Evolutionary conservation across 2,113 vertebrate species (phyloP).

Genomic region (Sardina pilchardus): DNA sequence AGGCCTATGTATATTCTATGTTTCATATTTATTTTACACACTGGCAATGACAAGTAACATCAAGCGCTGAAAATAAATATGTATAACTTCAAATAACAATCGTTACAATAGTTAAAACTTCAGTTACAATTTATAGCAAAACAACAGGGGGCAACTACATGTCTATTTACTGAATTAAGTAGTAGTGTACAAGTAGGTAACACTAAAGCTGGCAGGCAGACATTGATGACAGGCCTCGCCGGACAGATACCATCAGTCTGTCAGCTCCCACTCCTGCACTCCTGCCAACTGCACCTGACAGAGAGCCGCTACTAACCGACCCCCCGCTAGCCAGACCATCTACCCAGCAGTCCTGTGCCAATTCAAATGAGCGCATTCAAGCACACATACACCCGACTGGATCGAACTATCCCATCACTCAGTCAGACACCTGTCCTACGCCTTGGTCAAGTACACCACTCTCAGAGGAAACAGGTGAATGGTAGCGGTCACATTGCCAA

Average conservation of each 20-base stretch:
- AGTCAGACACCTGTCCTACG: background rate
- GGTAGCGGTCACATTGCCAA: background rate
- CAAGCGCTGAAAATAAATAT: too few species aligned
- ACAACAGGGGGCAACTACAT: background rate
- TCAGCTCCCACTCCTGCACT: constrained; percentile 27
- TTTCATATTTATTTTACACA: too few species aligned
- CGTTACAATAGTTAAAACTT: too few species aligned
- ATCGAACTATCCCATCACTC: background rate
- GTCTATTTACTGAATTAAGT: background rate
- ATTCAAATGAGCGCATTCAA: background rate
- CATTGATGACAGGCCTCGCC: constrained; percentile 14
- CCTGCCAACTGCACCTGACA: constrained; percentile 52
- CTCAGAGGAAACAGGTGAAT: background rate
- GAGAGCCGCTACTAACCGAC: background rate
- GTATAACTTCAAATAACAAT: too few species aligned
- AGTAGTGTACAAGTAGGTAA: background rate
- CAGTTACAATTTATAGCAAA: too few species aligned
- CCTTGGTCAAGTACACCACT: background rate
- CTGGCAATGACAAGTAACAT: too few species aligned
- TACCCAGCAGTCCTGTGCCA: background rate
- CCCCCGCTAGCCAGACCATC: background rate
- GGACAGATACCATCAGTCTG: constrained; percentile 42
- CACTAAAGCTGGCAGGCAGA: constrained; percentile 7
- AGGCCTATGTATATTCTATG: too few species aligned
- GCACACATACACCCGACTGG: background rate